Evolutionary conservation across 2,888 invertebrate species (phyloP).

Genomic region (Lasiommata megera): DNA sequence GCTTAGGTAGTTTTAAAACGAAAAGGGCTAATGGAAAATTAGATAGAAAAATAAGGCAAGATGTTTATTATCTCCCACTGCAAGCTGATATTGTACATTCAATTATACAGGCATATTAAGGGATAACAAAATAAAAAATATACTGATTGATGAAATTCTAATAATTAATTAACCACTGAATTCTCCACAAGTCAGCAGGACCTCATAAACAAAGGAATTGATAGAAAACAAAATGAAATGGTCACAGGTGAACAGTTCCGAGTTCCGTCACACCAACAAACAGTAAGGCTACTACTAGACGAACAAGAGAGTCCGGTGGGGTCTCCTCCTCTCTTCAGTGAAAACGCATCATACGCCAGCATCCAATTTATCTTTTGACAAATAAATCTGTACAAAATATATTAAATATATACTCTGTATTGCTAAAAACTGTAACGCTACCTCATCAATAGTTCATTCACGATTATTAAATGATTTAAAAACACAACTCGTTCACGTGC

Average conservation of each 20-base stretch:
- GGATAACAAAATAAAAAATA: constrained; percentile 80
- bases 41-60: constrained; percentile 69
- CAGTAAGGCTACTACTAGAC: constrained; percentile 39
- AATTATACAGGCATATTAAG: constrained; percentile 73
- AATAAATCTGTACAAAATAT: constrained; percentile 83
- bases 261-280: constrained; percentile 22
- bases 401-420: constrained; percentile 82
- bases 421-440: constrained; percentile 82
- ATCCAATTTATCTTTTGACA: constrained; percentile 82
- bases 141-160: constrained; percentile 76
- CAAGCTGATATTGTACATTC: constrained; percentile 68
- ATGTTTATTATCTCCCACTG: constrained; percentile 76
- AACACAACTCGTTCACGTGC: constrained; percentile 79
- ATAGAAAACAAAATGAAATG: constrained; percentile 60
- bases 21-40: constrained; percentile 65
- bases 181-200: constrained; percentile 76
- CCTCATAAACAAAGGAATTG: constrained; percentile 80
- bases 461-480: constrained; percentile 80
- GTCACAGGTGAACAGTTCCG: constrained; percentile 37
- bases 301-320: constrained; percentile 61
- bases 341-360: constrained; percentile 81
- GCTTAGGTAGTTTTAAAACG: constrained; percentile 28
- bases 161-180: constrained; percentile 68
- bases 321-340: constrained; percentile 71
- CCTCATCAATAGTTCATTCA: constrained; percentile 78